phyloP scores from a whole-genome alignment of 1,140 invertebrate species.

The Bathynomus jamesi region DNA sequence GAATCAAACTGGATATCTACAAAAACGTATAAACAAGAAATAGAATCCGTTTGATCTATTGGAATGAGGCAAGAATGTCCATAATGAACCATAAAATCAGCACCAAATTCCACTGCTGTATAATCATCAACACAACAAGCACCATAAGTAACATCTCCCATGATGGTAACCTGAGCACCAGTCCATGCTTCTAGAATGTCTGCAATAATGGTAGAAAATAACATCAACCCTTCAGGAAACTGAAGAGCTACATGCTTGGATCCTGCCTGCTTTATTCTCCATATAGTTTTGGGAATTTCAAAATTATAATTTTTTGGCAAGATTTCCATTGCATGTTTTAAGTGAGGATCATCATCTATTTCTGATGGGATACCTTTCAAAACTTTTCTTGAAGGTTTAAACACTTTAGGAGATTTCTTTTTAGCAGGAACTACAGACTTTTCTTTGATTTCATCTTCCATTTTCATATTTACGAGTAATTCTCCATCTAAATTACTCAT shows the following conservation, averaged over 20 bases:
- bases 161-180: slow-evolving; percentile 85
- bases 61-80: slow-evolving; percentile 97
- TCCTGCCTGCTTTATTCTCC: slow-evolving; percentile 75
- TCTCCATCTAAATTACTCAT: too few relatives aligned
- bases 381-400: slow-evolving; percentile 24
- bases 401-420: slow-evolving; percentile 14
- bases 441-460: background rate
- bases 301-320: slow-evolving; percentile 97
- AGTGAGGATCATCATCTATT: slow-evolving; percentile 65
- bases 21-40: slow-evolving; percentile 95
- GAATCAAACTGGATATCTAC: slow-evolving; percentile 82
- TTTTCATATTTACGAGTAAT: too few relatives aligned
- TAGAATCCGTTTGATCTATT: slow-evolving; percentile 76
- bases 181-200: slow-evolving; percentile 94
- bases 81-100: slow-evolving; percentile 93
- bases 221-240: slow-evolving; percentile 86
- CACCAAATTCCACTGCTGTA: slow-evolving; percentile 79
- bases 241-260: slow-evolving; percentile 88
- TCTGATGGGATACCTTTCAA: slow-evolving; percentile 62
- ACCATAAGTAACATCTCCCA: slow-evolving; percentile 98
- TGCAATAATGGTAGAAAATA: slow-evolving; percentile 87
- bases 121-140: slow-evolving; percentile 99
- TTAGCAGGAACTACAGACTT: background rate
- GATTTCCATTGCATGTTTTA: slow-evolving; percentile 61
- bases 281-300: slow-evolving; percentile 96